Base-by-base conservation (phyloP, 2,113 vertebrate species). In the Prolemur simus region DNA sequence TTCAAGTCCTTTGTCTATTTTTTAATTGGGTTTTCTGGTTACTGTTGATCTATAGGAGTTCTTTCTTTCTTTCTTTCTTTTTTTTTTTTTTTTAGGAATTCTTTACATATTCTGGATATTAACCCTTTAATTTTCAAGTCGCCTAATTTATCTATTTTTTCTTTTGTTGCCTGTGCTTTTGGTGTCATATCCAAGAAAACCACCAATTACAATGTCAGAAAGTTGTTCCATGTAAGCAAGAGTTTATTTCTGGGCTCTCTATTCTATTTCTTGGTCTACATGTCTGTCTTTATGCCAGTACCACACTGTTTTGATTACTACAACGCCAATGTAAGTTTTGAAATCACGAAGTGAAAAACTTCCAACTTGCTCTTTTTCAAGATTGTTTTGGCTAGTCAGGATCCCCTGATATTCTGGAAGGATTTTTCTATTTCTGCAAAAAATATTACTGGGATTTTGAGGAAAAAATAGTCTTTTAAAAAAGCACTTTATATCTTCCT, bases 381-480 rank as follows among this genome's bases (percentile, higher is more conserved):
- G 78, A 84, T 5, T 71, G 29, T n/a, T 84, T 71, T 64, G 21
- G 66, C 7, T 92, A 47, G 76, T 88, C 10, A 25, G 56, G 56
- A 32, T 39, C 39, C 66, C 66, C 8, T 37, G 23, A 89, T 39
- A 92, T 83, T 83, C 58, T 4, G 18, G 12, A 77, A 12, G 82
- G n/a, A 89, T 88, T 93, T 96, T 89, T 58, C 56, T 89, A 78
- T 69, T 77, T 69, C n/a, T 84, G 83, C 25, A 47, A 54, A 80
- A 64, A 68, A 54, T 29, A 52, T 10, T 20, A 52, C 45, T 89
- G 11, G 1, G 23, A 84, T 69, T 84, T 84, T 89, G n/a, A 74
- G 39, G n/a, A n/a, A 52, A 92, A 64, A 95, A 60, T 29, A 54
- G 42, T 29, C 27, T 58, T 83, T 42, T 76, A 23, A 88, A 93